A percentile compares a stretch with the other conserved stretches of the same genome.
Conservation (phyloP, 1,140 invertebrate genomes). For the Lucilia sericata region DNA sequence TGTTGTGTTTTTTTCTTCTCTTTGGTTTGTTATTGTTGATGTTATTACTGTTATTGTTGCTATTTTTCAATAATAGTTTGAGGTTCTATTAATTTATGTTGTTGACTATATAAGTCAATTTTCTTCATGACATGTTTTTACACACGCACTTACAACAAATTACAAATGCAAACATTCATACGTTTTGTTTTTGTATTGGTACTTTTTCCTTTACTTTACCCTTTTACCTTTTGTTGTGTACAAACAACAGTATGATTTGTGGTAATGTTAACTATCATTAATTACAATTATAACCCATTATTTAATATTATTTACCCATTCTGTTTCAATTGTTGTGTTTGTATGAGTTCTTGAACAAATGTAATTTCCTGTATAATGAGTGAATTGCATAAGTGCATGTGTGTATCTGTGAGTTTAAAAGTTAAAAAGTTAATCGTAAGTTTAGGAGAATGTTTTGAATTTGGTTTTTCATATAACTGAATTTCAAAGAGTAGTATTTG, state of each 20-base stretch:
- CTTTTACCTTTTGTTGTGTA: background rate
- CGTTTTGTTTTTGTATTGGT: background rate
- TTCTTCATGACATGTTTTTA: background rate
- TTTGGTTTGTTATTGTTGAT: background rate
- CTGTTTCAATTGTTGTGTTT: background rate
- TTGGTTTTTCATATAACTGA: too few relatives aligned
- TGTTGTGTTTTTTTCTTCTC: background rate
- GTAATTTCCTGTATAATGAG: constrained; percentile 30
- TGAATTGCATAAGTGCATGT: background rate
- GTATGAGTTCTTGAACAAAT: background rate
- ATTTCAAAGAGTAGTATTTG: too few relatives aligned
- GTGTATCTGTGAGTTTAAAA: background rate
- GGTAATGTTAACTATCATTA: constrained; percentile 38
- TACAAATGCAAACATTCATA: background rate
- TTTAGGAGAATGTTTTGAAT: too few relatives aligned
- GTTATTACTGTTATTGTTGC: background rate
- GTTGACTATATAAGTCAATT: constrained; percentile 24
- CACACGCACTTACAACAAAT: background rate
- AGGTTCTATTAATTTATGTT: constrained; percentile 20
- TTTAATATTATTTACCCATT: constrained; percentile 30
- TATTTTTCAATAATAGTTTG: constrained; percentile 8
- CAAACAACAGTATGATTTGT: constrained; percentile 13
- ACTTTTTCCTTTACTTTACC: background rate
- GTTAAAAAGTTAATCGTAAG: background rate
- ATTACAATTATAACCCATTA: constrained; percentile 36